Base-by-base conservation (phyloP, 1,140 invertebrate genomes). In the Calephelis nemesis region DNA sequence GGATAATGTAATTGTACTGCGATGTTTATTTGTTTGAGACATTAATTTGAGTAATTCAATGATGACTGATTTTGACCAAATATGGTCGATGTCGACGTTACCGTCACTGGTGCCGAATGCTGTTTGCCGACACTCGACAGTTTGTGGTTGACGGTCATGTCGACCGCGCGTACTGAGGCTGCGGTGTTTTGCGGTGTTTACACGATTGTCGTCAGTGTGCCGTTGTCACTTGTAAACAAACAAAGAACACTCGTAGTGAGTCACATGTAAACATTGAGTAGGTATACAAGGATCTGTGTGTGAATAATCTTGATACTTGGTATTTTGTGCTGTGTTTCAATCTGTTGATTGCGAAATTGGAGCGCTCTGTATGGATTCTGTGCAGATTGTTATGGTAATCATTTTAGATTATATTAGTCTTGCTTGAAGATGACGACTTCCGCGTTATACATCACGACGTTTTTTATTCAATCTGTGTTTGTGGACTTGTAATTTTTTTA, bases 171-270 rank as follows among this genome's bases (percentile, higher is more conserved):
- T 75, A 68, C 42, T 45, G 19, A 48, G 6, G 40, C 5, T 13
- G 19, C 5, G 45, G 52, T 1, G 3, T 30, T 40, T 45, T 40
- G 52, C 66, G 19, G 47, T 49, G 70, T 64, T 72, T 71, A 74
- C 62, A 74, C 50, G 70, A 63, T 49, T 62, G 63, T 62, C 49
- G 67, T 58, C 9, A 9, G 9, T 54, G 49, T 47, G 69, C 70
- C 63, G 49, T 72, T 62, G 66, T 75, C 75, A 77, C 67, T 78
- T 78, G 71, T 67, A 87, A 87, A 84, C 77, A 87, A 87, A 87
- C 79, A 89, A 83, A 85, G 72, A 69, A 72, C 71, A 65, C 70
- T 64, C 73, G 63, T 67, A 70, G 74, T 84, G 76, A 82, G 73
- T 88, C 75, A 84, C 72, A 45, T 45, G 4, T 45, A 9, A 45